These are phyloP conservation scores for Eristalis intricaria DNA, from an alignment of 2,888 invertebrate species.

Conservation along the genomic window DNA sequence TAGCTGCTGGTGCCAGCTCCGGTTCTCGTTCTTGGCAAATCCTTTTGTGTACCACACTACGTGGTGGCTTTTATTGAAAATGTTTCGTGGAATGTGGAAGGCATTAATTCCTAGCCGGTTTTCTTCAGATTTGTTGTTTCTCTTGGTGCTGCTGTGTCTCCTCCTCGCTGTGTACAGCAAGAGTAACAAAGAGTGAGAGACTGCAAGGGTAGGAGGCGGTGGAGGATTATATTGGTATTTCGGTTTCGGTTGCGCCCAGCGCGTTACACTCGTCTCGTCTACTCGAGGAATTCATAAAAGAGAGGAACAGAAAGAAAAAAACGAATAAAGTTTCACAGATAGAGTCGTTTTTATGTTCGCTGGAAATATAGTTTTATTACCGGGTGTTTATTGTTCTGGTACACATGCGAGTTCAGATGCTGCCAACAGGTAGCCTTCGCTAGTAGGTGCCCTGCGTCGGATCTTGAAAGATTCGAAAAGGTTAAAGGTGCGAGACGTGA, in stretches of 20 bases:
- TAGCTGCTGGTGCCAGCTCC: neutral
- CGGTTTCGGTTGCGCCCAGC: conserved; percentile 26
- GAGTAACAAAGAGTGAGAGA: neutral
- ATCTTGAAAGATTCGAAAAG: neutral
- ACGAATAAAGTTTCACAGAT: neutral
- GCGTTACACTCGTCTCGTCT: neutral
- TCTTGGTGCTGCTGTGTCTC: conserved; percentile 5
- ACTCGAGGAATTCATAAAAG: neutral
- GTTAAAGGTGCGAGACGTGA: neutral
- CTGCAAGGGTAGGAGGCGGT: conserved; percentile 2
- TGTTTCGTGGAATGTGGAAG: conserved; percentile 69
- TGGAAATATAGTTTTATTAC: conserved; percentile 30
- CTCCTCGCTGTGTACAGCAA: neutral
- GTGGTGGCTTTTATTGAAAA: conserved; percentile 60
- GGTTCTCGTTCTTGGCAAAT: conserved; percentile 44
- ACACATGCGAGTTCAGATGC: neutral
- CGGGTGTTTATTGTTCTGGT: conserved; percentile 3
- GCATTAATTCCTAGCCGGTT: conserved; percentile 60
- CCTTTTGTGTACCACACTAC: conserved; percentile 35
- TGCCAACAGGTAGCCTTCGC: conserved; percentile 17
- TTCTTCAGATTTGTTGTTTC: conserved; percentile 4
- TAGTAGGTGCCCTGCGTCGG: neutral
- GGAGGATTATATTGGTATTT: conserved; percentile 51
- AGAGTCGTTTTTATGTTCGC: conserved; percentile 23
- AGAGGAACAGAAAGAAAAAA: neutral